A percentile compares a stretch with the other conserved stretches of the same genome.
These are phyloP conservation scores for Hylomyscus alleni DNA, from an alignment of 2,797 vertebrate species.

Conservation along the genomic window DNA sequence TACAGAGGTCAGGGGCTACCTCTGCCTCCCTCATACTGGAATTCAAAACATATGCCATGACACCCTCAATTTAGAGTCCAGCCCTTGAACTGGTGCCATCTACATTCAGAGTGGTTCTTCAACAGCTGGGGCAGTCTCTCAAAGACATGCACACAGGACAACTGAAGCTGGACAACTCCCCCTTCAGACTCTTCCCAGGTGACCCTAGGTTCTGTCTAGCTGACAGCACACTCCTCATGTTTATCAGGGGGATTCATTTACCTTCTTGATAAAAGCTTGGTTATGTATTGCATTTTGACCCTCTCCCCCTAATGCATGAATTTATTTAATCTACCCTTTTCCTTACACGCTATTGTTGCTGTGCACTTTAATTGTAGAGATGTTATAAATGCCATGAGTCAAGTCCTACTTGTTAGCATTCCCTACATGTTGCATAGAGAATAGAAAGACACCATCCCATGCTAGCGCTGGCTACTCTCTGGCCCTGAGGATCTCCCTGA, in stretches of 20 bases:
- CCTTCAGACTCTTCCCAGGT: not conserved
- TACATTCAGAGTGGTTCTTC: not conserved
- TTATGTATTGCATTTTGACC: slow-evolving; percentile 6
- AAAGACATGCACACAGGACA: not conserved
- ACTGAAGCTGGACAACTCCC: not conserved
- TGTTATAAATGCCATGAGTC: slow-evolving; percentile 12
- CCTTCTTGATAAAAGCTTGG: slow-evolving; percentile 27
- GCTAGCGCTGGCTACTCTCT: no score
- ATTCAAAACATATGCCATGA: not conserved
- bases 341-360: not conserved
- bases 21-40: not conserved
- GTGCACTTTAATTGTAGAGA: slow-evolving; percentile 1
- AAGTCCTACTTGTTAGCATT: not conserved
- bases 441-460: no score
- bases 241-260: not conserved
- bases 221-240: not conserved
- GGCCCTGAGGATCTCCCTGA: no score
- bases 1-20: no score
- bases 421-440: not conserved
- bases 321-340: not conserved
- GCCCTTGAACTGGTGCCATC: not conserved
- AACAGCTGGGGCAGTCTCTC: not conserved
- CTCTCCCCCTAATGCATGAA: not conserved
- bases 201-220: not conserved
- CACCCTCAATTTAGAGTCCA: not conserved